Evolutionary conservation across 1,140 invertebrate species (phyloP), one percentile per base, ranked within the genome.

Genomic region (Ctenoplectra terminalis): DNA sequence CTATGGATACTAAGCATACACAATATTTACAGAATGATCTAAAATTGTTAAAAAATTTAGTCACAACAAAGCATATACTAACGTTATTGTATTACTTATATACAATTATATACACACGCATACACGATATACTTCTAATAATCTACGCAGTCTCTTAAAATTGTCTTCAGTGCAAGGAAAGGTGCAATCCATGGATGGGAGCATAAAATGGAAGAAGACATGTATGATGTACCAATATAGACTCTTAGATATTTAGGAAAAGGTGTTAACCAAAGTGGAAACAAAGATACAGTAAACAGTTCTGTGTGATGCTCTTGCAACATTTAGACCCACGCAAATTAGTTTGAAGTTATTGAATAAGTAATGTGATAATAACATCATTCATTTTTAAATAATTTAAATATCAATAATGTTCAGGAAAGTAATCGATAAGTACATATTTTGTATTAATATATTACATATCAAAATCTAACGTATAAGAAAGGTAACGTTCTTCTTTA

Each of bases 271-370:
- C 60, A 58, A 40, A 66, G 40, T 79, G 50, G 31, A 71, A 29
- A 78, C 56, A 63, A 71, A 79, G n/a, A 43, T 72, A 78, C 60
- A 71, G 40, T 71, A 71, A 82, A 82, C 64, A 63, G 50, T 81
- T 81, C 61, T 67, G 56, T 82, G 64, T 46, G 37, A 61, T 82
- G 81, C 52, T 85, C 43, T 86, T 69, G 60, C 73, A 82, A 81
- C 81, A 87, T 87, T 78, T 88, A 87, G 79, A 80, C 78, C 81
- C 85, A 78, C 11, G 8, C 2, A 31, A 70, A 37, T 66, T 23
- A 26, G 8, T 29, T 7, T 9, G 5, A 48, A 58, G 23, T 29
- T 26, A 23, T 31, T 8, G 7, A 20, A 66, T 37, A 7, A 56
- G 8, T 4, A 71, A n/a, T 34, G 5, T 13, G 2, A 26, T 8